Conservation (phyloP, 2,797 vertebrate species). For the Chelonia mydas region DNA sequence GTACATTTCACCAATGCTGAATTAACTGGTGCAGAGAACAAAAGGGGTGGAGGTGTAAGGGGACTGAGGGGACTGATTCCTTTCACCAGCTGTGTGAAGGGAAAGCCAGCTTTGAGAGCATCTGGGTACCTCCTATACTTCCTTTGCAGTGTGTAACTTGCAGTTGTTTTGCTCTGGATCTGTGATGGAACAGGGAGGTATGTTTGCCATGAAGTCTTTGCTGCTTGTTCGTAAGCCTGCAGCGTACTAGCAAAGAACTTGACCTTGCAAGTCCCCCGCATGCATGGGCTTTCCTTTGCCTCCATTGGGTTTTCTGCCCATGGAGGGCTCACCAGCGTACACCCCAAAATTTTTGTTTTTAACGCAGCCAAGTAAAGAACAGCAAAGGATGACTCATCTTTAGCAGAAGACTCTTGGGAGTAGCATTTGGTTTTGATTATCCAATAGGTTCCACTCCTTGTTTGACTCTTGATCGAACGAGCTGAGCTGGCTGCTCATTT, state of each 20-base stretch:
- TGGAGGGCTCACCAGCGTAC: not conserved
- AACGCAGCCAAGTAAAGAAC: not conserved
- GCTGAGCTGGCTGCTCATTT: constrained; percentile 58
- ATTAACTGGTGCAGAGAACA: not conserved
- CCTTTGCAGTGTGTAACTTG: not conserved
- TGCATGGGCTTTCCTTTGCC: not conserved
- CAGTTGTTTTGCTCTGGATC: constrained; percentile 31
- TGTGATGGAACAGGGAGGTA: not conserved
- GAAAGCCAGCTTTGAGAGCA: not conserved
- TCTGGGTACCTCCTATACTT: not conserved
- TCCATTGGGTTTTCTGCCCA: not conserved
- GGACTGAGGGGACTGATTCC: not conserved
- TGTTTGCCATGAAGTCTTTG: not conserved
- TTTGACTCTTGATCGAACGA: constrained; percentile 44
- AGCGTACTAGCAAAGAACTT: not conserved
- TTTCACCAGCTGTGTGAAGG: not conserved
- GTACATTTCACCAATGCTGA: not conserved
- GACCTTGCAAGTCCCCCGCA: not conserved
- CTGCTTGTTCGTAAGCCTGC: constrained; percentile 12
- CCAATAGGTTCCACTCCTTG: constrained; percentile 1
- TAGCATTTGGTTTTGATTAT: constrained; percentile 62
- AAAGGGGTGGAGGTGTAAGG: accelerated
- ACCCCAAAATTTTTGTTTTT: not conserved
- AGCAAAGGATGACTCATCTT: not conserved
- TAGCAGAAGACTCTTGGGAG: not conserved